These are phyloP conservation scores for Stratiolaelaps scimitus DNA, from an alignment of 1,140 invertebrate species.

Conservation along the genomic window DNA sequence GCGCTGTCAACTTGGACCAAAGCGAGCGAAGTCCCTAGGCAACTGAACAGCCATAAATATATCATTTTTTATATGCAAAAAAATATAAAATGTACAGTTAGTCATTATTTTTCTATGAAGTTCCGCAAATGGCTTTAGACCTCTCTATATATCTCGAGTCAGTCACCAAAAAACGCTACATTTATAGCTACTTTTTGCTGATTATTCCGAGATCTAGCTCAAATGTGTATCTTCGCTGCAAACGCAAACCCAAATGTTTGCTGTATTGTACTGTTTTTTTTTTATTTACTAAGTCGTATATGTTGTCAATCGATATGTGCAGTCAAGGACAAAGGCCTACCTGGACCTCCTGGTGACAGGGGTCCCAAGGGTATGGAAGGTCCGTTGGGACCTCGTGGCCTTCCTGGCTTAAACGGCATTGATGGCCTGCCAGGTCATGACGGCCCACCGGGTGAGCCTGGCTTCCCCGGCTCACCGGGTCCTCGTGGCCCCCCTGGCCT, in stretches of 20 bases:
- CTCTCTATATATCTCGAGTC: no score
- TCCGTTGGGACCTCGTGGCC: conserved; percentile 28
- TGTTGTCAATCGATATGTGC: not conserved
- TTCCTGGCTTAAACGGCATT: not conserved
- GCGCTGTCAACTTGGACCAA: no score
- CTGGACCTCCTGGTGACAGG: conserved; percentile 29
- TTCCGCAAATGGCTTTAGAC: no score
- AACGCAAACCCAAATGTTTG: no score
- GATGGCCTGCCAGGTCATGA: conserved; percentile 30
- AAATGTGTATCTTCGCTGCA: no score
- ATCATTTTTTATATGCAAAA: no score
- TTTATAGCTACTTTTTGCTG: not conserved
- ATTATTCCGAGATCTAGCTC: conserved; percentile 8
- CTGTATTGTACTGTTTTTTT: no score
- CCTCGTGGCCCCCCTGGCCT: conserved; percentile 17
- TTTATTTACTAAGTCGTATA: no score
- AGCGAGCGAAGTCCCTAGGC: no score
- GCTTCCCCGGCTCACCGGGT: conserved; percentile 19
- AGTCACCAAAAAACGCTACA: not conserved
- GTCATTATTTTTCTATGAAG: no score
- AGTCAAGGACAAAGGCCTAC: conserved; percentile 26
- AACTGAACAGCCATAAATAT: no score
- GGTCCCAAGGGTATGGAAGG: conserved; percentile 32
- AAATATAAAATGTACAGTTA: no score
- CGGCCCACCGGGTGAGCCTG: conserved; percentile 23